Conservation (phyloP, 2,113 vertebrate genomes). For the Cacatua alba region DNA sequence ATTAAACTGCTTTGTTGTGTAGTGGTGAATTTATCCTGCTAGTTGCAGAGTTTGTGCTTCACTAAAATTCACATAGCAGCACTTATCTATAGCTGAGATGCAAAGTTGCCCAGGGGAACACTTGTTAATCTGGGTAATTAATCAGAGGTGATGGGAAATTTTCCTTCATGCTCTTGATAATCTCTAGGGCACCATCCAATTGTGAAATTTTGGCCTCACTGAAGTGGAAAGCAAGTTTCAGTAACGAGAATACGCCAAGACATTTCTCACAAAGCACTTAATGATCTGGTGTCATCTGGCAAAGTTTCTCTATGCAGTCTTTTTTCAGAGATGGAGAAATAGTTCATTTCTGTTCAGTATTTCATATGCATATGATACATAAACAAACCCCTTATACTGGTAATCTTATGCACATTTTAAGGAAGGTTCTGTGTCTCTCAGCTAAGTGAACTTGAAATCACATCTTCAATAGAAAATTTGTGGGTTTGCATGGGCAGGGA, state of each 20-base stretch:
- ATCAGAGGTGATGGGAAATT: slow-evolving; percentile 60
- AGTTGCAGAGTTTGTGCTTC: background rate
- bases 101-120: background rate
- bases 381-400: background rate
- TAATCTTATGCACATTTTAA: background rate
- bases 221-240: slow-evolving; percentile 56
- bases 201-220: slow-evolving; percentile 47
- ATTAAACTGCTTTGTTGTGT: background rate
- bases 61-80: background rate
- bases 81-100: slow-evolving; percentile 12
- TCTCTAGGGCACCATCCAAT: slow-evolving; percentile 55
- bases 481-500: background rate
- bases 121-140: slow-evolving; percentile 43
- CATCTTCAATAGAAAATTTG: background rate
- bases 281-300: slow-evolving; percentile 51
- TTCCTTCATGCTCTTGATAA: slow-evolving; percentile 42
- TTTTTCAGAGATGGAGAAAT: background rate
- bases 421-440: background rate
- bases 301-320: background rate
- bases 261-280: slow-evolving; percentile 60
- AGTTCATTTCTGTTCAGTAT: background rate
- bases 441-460: background rate
- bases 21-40: background rate
- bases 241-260: slow-evolving; percentile 47
- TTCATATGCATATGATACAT: background rate